Conservation (phyloP, 2,888 invertebrate genomes). For the Ennomos fuscantarius region DNA sequence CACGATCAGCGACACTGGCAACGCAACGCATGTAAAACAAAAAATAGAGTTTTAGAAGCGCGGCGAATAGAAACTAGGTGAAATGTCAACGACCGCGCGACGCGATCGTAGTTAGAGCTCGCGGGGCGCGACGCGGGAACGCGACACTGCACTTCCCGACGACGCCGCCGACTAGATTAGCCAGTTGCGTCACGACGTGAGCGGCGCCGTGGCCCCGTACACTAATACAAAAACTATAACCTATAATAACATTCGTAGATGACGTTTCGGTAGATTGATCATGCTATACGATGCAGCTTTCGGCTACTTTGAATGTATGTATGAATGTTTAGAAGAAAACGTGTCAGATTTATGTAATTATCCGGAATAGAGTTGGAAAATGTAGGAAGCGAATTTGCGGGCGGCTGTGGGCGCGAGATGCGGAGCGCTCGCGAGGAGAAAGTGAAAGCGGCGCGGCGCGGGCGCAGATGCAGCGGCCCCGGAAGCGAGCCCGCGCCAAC, state of each 20-base stretch:
- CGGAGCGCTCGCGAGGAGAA: constrained; percentile 69
- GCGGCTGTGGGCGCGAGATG: constrained; percentile 66
- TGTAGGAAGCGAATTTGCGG: constrained; percentile 66
- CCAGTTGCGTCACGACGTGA: constrained; percentile 81
- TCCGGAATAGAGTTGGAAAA: constrained; percentile 66
- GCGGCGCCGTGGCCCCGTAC: constrained; percentile 60
- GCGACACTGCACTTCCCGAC: constrained; percentile 85
- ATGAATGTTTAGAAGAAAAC: constrained; percentile 27
- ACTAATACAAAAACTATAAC: constrained; percentile 56
- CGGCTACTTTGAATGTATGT: constrained; percentile 26
- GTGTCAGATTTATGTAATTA: constrained; percentile 54
- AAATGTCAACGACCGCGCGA: constrained; percentile 82
- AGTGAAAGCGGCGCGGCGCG: constrained; percentile 79
- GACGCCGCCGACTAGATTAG: constrained; percentile 83
- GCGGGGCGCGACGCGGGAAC: constrained; percentile 80
- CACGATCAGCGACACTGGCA: constrained; percentile 63
- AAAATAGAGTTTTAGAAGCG: constrained; percentile 73
- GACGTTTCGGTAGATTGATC: constrained; percentile 40
- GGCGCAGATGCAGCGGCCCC: constrained; percentile 76
- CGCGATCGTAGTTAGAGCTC: constrained; percentile 72
- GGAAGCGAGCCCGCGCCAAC: constrained; percentile 70
- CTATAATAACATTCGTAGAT: constrained; percentile 52
- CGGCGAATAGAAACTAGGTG: constrained; percentile 84
- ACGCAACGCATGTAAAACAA: constrained; percentile 55
- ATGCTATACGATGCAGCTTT: constrained; percentile 26